phyloP scores from a whole-genome alignment of 2,888 invertebrate species.

The Willowsia nigromaculata region DNA sequence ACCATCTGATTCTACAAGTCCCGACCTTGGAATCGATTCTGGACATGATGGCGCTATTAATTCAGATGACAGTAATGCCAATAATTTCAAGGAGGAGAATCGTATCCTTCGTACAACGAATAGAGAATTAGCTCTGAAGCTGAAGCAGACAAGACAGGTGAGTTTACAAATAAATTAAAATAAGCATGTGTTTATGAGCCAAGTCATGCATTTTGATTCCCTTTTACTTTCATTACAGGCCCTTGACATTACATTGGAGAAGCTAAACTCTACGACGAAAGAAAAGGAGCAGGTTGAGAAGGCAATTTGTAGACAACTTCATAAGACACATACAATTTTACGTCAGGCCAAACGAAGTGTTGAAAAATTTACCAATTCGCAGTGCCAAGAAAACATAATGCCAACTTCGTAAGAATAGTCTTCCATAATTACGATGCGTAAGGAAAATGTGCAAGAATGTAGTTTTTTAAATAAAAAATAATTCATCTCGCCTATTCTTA shows the following conservation, averaged over 20 bases:
- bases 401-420: slow-evolving; percentile 41
- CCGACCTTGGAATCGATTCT: slow-evolving; percentile 94
- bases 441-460: background rate
- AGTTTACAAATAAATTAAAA: background rate
- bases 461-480: background rate
- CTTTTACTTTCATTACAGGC: slow-evolving; percentile 80
- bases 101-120: slow-evolving; percentile 72
- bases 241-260: slow-evolving; percentile 88
- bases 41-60: slow-evolving; percentile 82
- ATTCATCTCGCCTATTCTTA: background rate
- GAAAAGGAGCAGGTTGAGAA: slow-evolving; percentile 91
- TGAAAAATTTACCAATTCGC: slow-evolving; percentile 78
- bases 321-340: slow-evolving; percentile 89
- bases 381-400: slow-evolving; percentile 73
- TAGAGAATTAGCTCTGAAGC: slow-evolving; percentile 72
- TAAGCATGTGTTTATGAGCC: no score
- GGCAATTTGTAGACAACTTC: slow-evolving; percentile 90
- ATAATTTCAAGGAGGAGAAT: slow-evolving; percentile 73
- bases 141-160: slow-evolving; percentile 76
- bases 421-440: background rate
- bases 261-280: slow-evolving; percentile 88
- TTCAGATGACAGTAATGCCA: slow-evolving; percentile 72
- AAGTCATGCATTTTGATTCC: background rate
- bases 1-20: slow-evolving; percentile 83
- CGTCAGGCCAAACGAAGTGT: slow-evolving; percentile 88